These are phyloP conservation scores for Darevskia mixta DNA, from an alignment of 2,797 vertebrate species.

Conservation along the genomic window DNA sequence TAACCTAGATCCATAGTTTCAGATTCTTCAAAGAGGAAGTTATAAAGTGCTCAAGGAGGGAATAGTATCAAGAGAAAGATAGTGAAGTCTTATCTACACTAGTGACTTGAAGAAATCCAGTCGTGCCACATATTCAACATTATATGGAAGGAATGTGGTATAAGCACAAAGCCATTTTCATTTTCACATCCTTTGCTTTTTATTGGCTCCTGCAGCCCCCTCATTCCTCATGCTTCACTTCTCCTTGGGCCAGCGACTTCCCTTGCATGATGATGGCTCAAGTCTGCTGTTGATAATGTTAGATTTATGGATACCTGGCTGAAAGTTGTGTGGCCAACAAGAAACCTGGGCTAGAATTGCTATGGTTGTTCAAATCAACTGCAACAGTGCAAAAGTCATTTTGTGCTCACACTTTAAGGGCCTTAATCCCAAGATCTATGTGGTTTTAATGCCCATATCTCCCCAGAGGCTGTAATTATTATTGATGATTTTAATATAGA, in stretches of 20 bases:
- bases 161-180: background rate
- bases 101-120: background rate
- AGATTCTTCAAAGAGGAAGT: background rate
- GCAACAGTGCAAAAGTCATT: background rate
- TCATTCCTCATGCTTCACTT: background rate
- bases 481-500: background rate
- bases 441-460: too few species aligned
- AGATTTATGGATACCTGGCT: background rate
- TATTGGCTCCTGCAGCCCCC: background rate
- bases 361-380: background rate
- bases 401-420: background rate
- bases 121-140: background rate
- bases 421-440: background rate
- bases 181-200: background rate
- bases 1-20: too few species aligned
- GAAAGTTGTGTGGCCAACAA: background rate
- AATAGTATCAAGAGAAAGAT: background rate
- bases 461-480: too few species aligned
- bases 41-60: background rate
- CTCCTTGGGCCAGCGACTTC: background rate
- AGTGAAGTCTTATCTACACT: background rate
- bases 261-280: background rate
- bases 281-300: background rate
- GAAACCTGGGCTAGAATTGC: background rate
- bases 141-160: background rate